These are phyloP conservation scores for Pteropus rufus DNA, from an alignment of 2,797 vertebrate species.

Conservation along the genomic window DNA sequence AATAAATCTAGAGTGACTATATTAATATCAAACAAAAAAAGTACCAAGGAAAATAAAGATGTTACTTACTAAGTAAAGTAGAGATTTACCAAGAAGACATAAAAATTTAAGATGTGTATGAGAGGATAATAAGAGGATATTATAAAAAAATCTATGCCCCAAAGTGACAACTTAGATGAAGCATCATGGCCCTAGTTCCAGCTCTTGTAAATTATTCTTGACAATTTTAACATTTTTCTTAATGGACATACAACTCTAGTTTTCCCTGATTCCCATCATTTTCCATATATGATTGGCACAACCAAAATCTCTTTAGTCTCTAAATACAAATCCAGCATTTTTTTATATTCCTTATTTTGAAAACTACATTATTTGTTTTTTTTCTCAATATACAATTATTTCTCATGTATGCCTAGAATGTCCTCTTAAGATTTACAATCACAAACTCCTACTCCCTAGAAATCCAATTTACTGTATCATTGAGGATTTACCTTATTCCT, in stretches of 20 bases:
- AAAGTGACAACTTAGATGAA: not conserved
- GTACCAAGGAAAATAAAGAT: not conserved
- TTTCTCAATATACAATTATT: not conserved
- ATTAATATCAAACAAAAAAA: not conserved
- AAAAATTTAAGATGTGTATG: too few species aligned
- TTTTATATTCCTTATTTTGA: not conserved
- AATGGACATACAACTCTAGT: not conserved
- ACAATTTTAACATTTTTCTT: not conserved
- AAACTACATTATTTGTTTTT: not conserved
- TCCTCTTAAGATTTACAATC: not conserved
- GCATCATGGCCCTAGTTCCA: not conserved
- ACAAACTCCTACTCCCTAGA: not conserved
- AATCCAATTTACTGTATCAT: not conserved
- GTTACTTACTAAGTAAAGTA: not conserved
- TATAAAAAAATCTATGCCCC: not conserved
- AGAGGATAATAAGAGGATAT: not conserved
- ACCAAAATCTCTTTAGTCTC: not conserved
- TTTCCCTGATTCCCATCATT: not conserved
- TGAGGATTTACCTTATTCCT: not conserved
- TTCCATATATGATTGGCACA: not conserved
- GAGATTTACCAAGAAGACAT: not conserved
- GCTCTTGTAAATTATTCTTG: not conserved
- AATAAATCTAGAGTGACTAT: not conserved
- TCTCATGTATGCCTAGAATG: not conserved
- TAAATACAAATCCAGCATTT: not conserved